Percentiles rank a stretch among this genome's conserved stretches.
Evolutionary conservation across 2,113 vertebrate species (phyloP).

Genomic region (Lepus europaeus): DNA sequence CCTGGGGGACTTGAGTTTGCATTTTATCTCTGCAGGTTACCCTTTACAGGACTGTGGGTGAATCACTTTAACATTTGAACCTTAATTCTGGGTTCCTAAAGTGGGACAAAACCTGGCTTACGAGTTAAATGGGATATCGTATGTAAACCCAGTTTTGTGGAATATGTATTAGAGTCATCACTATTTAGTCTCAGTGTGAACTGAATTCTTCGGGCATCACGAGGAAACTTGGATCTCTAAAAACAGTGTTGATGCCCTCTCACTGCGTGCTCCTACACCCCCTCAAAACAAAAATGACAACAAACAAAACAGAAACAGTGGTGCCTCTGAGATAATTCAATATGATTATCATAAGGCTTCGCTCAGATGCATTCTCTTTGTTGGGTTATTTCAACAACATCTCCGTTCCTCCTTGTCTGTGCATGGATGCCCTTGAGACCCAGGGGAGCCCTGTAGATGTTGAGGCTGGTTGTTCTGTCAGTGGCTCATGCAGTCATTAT

Average conservation of each 20-base stretch:
- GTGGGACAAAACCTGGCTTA: background rate
- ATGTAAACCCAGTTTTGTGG: no score
- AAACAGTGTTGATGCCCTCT: background rate
- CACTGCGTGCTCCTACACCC: background rate
- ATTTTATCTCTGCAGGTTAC: background rate
- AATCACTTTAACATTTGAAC: background rate
- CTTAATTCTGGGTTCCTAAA: background rate
- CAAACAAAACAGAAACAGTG: background rate
- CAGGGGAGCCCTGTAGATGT: background rate
- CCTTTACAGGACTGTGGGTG: background rate
- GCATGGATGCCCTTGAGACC: background rate
- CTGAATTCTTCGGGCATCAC: background rate
- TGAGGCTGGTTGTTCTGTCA: constrained; percentile 59
- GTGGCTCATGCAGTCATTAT: constrained; percentile 81
- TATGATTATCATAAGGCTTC: background rate
- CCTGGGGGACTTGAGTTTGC: background rate
- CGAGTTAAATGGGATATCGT: background rate
- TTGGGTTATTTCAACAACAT: background rate
- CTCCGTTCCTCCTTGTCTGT: background rate
- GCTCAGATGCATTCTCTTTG: background rate
- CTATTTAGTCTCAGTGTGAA: background rate
- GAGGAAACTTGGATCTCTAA: background rate
- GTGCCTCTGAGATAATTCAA: background rate
- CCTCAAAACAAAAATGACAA: background rate
- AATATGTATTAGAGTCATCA: background rate